These are phyloP conservation scores for Spodoptera exigua DNA, from an alignment of 2,888 invertebrate genomes.

Conservation along the genomic window DNA sequence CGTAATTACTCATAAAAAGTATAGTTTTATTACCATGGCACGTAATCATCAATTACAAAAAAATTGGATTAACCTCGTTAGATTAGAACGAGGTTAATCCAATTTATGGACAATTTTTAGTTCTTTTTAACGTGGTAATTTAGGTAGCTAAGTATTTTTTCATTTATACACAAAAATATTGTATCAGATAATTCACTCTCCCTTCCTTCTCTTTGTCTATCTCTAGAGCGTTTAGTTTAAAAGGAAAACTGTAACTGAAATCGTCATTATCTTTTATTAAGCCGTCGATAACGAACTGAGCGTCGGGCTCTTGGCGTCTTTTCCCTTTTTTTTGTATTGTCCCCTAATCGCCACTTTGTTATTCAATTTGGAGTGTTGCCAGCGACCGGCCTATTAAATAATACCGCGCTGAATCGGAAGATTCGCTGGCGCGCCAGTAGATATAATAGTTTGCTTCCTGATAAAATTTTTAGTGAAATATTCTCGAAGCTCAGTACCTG, in stretches of 20 bases:
- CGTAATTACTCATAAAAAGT: too few relatives aligned
- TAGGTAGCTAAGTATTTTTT: too few relatives aligned
- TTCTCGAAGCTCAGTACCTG: constrained; percentile 7
- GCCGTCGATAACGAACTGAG: constrained; percentile 59
- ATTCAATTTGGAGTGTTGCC: constrained; percentile 80
- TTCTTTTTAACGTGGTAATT: too few relatives aligned
- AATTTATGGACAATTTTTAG: too few relatives aligned
- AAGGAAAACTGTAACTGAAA: constrained; percentile 49
- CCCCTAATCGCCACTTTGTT: constrained; percentile 80
- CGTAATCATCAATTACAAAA: too few relatives aligned
- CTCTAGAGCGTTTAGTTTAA: constrained; percentile 35
- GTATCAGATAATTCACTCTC: too few relatives aligned
- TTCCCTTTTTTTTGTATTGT: constrained; percentile 69
- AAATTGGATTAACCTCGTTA: too few relatives aligned
- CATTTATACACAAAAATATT: too few relatives aligned
- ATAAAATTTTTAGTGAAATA: constrained; percentile 27
- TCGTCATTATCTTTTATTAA: constrained; percentile 54
- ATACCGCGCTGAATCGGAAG: constrained; percentile 60
- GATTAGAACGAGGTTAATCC: too few relatives aligned
- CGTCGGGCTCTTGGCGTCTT: constrained; percentile 55
- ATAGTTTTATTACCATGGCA: too few relatives aligned
- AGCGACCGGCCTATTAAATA: constrained; percentile 73
- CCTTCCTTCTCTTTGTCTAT: constrained; percentile 27
- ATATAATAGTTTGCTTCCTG: constrained; percentile 40
- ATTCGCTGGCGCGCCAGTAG: constrained; percentile 29